Base-by-base conservation (phyloP, 2,888 invertebrate species). In the Cynaeus angustus region DNA sequence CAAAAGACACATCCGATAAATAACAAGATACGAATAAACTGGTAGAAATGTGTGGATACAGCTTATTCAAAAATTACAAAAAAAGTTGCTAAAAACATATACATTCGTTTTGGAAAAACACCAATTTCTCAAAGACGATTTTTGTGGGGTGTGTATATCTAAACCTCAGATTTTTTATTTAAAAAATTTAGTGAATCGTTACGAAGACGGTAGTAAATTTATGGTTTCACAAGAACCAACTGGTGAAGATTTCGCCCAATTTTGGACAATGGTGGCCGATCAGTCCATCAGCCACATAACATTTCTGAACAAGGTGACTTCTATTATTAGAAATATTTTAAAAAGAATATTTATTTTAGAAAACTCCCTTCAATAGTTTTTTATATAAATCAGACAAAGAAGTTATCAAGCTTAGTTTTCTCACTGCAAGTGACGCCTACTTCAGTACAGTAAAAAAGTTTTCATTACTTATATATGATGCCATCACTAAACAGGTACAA, bases 151-250 rank as follows among this genome's bases (percentile, higher is more conserved):
- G n/a, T n/a, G n/a, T n/a, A n/a, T n/a, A n/a, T n/a, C n/a, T n/a
- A n/a, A n/a, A n/a, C n/a, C n/a, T n/a, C n/a, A 37, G 9, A 12
- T 33, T 33, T 10, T 7, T 26, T 21, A 9, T 14, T n/a, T n/a
- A 21, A 21, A 1, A 6, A 37, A 37, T 8, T n/a, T n/a, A 55
- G 55, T 14, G 37, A 12, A 14, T 21, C 30, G 55, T 5, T 55
- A 55, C 38, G 41, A 10, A 16, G 5, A 38, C 3, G 4, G 3
- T 8, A 9, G 16, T 16, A 55, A 55, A 21, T 55, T 16, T n/a
- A 5, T 55, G 6, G 21, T 55, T 14, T 16, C 21, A 38, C 14
- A 55, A 55, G 28, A 37, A 33, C 55, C 38, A 55, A 16, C 3
- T n/a, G 10, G 1, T 5, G 48, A 48, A 1, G n/a, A 41, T 37